Base-by-base conservation (phyloP, 2,113 vertebrate genomes). In the Daboia siamensis region DNA sequence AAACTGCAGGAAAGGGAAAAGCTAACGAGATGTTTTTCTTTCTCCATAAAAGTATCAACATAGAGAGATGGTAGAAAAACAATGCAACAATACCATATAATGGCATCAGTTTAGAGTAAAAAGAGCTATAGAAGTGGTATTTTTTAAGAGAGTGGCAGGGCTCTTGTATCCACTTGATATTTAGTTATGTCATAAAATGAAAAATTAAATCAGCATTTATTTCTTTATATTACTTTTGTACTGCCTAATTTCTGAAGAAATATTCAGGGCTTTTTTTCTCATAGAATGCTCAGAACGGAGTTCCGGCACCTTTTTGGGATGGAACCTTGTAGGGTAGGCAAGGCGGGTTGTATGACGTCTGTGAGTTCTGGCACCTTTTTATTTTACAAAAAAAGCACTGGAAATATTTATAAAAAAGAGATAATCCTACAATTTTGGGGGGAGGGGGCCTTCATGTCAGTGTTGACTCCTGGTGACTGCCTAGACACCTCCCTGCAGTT, bases 1-100 rank as follows among this genome's bases (percentile, higher is more conserved):
- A 94, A 96, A 91, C 92, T 90, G 93, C 87, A 93, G 55, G 90
- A 87, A 86, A 51, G 80, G 94, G 4, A 12, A 94, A 86, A 88
- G 91, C 59, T 44, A 80, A 44, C 9, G 33, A 80, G 74, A 80
- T 80, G 6, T 20, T 80, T 80, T 80, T 44, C 74, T 80, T 80
- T 80, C 33, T 80, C 74, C 74, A 80, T 44, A 39, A 80, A 80
- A 80, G 7, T 80, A 80, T 3, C 33, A 44, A 39, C 64, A 55
- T 3, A 23, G 51, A 54, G 39, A 46, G 3, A 21, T n/a, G 48
- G 46, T 33, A 17, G 6, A 33, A 23, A 90, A 90, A 80, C 11
- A 24, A 89, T 21, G 52, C 23, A 24, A 51, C 4, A 20, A 86
- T 12, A 24, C 48, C 8, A 51, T 17, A 24, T 39, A 89, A 44